Evolutionary conservation across 2,113 vertebrate species (phyloP), one percentile per base, ranked within the genome.

Genomic region (Patagioenas fasciata): DNA sequence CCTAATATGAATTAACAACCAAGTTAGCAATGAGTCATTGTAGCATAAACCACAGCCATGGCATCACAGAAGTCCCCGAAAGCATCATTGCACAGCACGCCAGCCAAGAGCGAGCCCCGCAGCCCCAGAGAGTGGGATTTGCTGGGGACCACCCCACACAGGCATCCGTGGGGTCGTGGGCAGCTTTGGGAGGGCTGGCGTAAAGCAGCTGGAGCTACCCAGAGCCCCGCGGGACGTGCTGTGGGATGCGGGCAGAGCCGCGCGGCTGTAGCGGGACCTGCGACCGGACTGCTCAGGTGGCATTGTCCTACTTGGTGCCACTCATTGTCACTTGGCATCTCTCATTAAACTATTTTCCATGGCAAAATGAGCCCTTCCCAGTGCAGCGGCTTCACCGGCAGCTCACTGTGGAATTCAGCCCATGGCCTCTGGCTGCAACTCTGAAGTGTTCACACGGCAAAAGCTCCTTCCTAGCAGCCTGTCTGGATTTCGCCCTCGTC

Each of bases 21-120:
- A 28, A 47, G 60, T 50, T 93, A 93, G 92, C 96, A 90, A 42
- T 75, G 95, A 93, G 36, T 96, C 94, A 94, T 69, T 44, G 88
- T 80, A 89, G 69, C 69, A 82, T 38, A 48, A 95, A 80, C 58
- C 2, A 1, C 80, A 48, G 66, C 69, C 58, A 14, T 15, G 48
- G 67, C 53, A n/a, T 40, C 4, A 1, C 48, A 18, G 48, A 44
- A 50, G 48, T 38, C 7, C 72, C 82, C 94, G 31, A 28, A 29
- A 89, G 80, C 53, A 57, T 34, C 44, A 54, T 1, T 32, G 25
- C 8, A 4, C 57, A 10, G 26, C 2, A 36, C 31, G 75, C 28
- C 56, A 40, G 38, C 28, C 0, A 0, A 61, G 28, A 70, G 48
- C 4, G 3, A 80, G 72, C 67, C 53, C 48, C 2, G 7, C 6